Percentiles rank a stretch among this genome's conserved stretches.
These are phyloP conservation scores for Callyntrura sp. DNA, from an alignment of 2,888 invertebrate genomes.

Conservation along the genomic window DNA sequence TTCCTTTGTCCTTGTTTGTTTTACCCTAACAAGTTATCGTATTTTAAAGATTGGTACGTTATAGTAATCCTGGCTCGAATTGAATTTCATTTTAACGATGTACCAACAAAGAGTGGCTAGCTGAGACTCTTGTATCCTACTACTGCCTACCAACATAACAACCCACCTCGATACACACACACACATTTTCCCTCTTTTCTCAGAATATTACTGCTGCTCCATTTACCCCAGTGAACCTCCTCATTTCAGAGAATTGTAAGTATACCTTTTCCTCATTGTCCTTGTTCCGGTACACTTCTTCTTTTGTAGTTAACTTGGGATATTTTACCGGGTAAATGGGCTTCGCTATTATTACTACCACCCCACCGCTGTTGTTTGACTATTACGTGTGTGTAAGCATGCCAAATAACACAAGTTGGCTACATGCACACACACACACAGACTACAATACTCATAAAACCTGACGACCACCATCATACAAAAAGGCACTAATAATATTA, in stretches of 20 bases:
- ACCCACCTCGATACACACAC: too few species aligned
- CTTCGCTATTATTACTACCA: conserved; percentile 14
- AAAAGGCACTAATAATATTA: conserved; percentile 16
- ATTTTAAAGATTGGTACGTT: too few species aligned
- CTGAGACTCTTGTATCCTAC: background rate
- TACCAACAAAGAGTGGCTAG: background rate
- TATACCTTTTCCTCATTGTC: conserved; percentile 22
- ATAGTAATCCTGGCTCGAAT: conserved; percentile 14
- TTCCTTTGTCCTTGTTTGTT: background rate
- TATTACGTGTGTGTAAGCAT: conserved; percentile 6
- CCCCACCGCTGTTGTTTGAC: background rate
- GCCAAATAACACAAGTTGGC: too few species aligned
- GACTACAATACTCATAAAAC: conserved; percentile 3
- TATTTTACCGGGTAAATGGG: conserved; percentile 45
- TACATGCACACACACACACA: background rate
- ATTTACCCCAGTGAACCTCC: conserved; percentile 50
- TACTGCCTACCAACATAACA: background rate
- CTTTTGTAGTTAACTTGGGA: conserved; percentile 5
- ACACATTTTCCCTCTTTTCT: background rate
- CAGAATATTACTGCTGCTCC: conserved; percentile 60
- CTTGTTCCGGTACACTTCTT: conserved; percentile 50
- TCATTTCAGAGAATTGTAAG: conserved; percentile 11
- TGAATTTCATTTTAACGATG: conserved; percentile 44
- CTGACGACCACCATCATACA: background rate
- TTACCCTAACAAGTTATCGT: too few species aligned